Conservation (phyloP, 2,888 invertebrate genomes). For the Trichogramma evanescens region DNA sequence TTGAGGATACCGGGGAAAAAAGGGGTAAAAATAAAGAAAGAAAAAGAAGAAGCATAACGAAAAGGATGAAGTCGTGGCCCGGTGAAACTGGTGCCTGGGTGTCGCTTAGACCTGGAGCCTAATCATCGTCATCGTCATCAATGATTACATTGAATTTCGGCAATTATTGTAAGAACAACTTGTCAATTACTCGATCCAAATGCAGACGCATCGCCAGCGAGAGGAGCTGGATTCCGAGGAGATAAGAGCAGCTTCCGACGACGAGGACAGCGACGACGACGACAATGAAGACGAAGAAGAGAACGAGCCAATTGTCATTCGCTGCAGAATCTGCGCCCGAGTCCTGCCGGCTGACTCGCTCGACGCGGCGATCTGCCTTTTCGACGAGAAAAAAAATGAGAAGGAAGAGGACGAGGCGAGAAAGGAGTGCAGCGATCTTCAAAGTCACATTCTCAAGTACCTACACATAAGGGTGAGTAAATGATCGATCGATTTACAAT, state of each 20-base stretch:
- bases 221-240: not conserved
- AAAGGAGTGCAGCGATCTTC: slow-evolving; percentile 46
- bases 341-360: slow-evolving; percentile 53
- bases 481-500: too few species aligned
- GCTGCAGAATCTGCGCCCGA: slow-evolving; percentile 60
- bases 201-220: slow-evolving; percentile 20
- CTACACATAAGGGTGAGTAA: slow-evolving; percentile 58
- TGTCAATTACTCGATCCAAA: too few species aligned
- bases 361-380: slow-evolving; percentile 44
- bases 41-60: too few species aligned
- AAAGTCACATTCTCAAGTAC: slow-evolving; percentile 63
- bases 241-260: slow-evolving; percentile 3
- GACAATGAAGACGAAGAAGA: not conserved
- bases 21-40: too few species aligned
- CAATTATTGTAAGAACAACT: too few species aligned
- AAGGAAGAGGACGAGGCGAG: too few species aligned
- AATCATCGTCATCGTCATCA: not conserved
- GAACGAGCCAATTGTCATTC: not conserved
- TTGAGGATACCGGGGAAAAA: too few species aligned
- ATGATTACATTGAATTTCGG: too few species aligned
- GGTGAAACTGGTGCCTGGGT: too few species aligned
- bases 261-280: slow-evolving; percentile 16
- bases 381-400: not conserved
- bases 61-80: too few species aligned
- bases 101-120: not conserved